These are phyloP conservation scores for Caenorhabditis sinica DNA, from an alignment of 2,888 invertebrate genomes.

Conservation along the genomic window DNA sequence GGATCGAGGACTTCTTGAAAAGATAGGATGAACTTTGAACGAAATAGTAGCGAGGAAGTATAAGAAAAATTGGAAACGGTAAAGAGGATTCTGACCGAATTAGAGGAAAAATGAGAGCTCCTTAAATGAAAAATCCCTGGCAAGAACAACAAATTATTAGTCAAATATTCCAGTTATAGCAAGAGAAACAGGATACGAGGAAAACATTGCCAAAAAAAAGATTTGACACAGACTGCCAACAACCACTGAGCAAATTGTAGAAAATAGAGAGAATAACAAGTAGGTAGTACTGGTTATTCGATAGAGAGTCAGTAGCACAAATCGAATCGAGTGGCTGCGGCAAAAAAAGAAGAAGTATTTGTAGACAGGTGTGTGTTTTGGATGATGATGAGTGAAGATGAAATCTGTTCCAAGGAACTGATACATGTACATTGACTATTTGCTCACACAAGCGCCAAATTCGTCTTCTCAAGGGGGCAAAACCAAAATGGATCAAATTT, in stretches of 20 bases:
- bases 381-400: neutral
- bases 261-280: constrained; percentile 18
- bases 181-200: neutral
- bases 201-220: neutral
- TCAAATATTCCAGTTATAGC: neutral
- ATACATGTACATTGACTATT: constrained; percentile 28
- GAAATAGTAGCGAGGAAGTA: too few relatives aligned
- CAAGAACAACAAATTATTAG: neutral
- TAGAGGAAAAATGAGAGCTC: neutral
- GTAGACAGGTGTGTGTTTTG: constrained; percentile 18
- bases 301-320: neutral
- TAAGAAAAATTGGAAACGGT: neutral
- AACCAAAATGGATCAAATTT: constrained; percentile 31
- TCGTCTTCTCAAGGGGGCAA: constrained; percentile 9
- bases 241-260: constrained; percentile 7
- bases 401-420: constrained; percentile 20
- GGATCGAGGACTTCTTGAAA: constrained; percentile 40
- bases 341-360: neutral
- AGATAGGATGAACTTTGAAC: too few relatives aligned
- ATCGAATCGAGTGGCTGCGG: constrained; percentile 17
- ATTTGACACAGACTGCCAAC: neutral
- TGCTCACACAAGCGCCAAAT: constrained; percentile 12
- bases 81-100: neutral
- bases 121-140: neutral
- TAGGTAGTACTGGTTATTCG: constrained; percentile 13